Percentiles rank a stretch among this genome's conserved stretches.
phyloP scores from a whole-genome alignment of 1,140 invertebrate species.

The Geopemphigus sp. region DNA sequence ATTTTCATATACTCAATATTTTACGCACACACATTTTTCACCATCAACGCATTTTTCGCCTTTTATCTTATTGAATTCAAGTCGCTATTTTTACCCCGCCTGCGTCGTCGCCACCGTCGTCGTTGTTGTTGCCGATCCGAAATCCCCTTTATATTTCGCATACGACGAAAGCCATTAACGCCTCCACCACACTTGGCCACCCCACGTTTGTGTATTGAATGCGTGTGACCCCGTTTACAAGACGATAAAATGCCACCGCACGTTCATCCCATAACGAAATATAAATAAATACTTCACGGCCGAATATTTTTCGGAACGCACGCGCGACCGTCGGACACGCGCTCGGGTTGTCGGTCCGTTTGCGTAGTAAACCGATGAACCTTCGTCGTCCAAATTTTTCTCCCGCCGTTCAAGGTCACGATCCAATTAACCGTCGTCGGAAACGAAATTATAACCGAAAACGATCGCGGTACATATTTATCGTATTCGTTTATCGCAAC shows the following conservation, averaged over 20 bases:
- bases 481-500: too few relatives aligned
- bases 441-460: too few relatives aligned
- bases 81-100: background rate
- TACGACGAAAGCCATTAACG: background rate
- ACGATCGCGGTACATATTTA: too few relatives aligned
- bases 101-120: background rate
- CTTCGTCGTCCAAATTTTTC: too few relatives aligned
- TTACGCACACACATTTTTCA: background rate
- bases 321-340: background rate
- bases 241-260: background rate
- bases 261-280: too few relatives aligned
- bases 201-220: background rate
- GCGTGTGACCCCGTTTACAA: constrained; percentile 27
- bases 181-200: background rate
- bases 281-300: background rate
- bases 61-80: constrained; percentile 45
- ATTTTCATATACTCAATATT: constrained; percentile 41
- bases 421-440: too few relatives aligned
- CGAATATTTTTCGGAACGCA: background rate
- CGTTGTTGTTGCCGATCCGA: background rate
- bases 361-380: too few relatives aligned
- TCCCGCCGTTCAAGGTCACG: too few relatives aligned
- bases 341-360: background rate
- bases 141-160: background rate
- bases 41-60: constrained; percentile 20